phyloP scores from a whole-genome alignment of 2,888 invertebrate genomes.

The Blera fallax region DNA sequence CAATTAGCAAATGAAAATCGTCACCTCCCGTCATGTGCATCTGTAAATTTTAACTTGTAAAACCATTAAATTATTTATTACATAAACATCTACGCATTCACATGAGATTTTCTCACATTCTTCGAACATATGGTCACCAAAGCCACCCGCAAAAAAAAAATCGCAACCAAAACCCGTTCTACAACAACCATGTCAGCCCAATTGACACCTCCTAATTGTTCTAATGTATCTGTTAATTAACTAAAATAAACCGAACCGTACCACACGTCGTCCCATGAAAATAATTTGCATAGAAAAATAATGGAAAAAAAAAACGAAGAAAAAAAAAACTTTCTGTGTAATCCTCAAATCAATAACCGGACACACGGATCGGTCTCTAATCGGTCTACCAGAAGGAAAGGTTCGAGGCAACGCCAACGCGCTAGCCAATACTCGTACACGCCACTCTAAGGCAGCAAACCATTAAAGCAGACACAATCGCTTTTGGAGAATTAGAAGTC shows the following conservation, averaged over 20 bases:
- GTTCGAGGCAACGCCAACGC: constrained; percentile 6
- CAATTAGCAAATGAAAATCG: background rate
- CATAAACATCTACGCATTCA: background rate
- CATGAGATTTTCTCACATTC: background rate
- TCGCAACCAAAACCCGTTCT: constrained; percentile 26
- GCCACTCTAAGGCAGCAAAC: background rate
- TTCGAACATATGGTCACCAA: constrained; percentile 1
- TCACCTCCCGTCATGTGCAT: background rate
- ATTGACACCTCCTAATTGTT: constrained; percentile 46
- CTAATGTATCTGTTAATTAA: constrained; percentile 32
- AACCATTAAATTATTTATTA: background rate
- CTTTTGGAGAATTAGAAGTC: constrained; percentile 49
- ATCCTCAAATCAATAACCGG: constrained; percentile 61
- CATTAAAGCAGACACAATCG: constrained; percentile 46
- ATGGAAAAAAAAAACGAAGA: background rate
- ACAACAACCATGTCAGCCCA: constrained; percentile 11
- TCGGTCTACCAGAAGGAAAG: background rate
- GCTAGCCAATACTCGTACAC: background rate
- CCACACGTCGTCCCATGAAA: background rate
- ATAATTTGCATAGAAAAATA: constrained; percentile 15
- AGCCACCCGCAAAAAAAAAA: background rate
- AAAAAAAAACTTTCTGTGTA: background rate
- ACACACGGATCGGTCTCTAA: constrained; percentile 21
- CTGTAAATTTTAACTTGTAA: background rate
- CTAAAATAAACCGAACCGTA: constrained; percentile 26